Evolutionary conservation across 2,888 invertebrate genomes (phyloP).

Genomic region (Rotaria magnacalcarata): DNA sequence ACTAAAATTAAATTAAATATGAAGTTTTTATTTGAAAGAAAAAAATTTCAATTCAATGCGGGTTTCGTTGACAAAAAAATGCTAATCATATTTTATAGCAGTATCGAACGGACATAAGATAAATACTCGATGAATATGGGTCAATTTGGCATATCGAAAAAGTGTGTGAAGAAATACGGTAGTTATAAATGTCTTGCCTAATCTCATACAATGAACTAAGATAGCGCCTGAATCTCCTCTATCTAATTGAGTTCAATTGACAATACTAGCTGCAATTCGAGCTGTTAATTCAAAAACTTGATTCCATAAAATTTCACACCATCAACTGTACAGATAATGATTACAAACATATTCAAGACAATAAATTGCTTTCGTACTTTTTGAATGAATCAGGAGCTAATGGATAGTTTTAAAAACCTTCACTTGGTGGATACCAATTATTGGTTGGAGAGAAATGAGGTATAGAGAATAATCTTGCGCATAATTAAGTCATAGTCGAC

Average conservation of each 20-base stretch:
- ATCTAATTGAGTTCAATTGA: constrained; percentile 59
- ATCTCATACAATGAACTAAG: constrained; percentile 92
- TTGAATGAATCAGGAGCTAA: no score
- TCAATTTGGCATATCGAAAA: constrained; percentile 66
- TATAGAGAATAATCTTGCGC: neutral
- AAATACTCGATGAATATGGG: constrained; percentile 71
- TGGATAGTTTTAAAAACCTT: no score
- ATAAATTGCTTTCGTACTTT: neutral
- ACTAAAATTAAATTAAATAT: neutral
- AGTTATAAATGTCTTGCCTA: constrained; percentile 64
- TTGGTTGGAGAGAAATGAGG: neutral
- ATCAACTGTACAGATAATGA: constrained; percentile 47
- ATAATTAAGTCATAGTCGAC: neutral
- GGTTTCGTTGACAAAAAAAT: no score
- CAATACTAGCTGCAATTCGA: constrained; percentile 59
- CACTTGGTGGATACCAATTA: neutral
- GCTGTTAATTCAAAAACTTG: constrained; percentile 80
- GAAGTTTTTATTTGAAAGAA: no score
- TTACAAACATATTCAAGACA: neutral
- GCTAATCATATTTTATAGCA: neutral
- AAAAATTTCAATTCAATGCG: neutral
- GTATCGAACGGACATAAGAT: constrained; percentile 82
- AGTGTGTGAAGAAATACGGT: constrained; percentile 79
- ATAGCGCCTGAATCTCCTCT: constrained; percentile 79
- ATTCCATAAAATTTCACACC: constrained; percentile 94